These are phyloP conservation scores for Strix aluco DNA, from an alignment of 2,113 vertebrate species.

Conservation along the genomic window DNA sequence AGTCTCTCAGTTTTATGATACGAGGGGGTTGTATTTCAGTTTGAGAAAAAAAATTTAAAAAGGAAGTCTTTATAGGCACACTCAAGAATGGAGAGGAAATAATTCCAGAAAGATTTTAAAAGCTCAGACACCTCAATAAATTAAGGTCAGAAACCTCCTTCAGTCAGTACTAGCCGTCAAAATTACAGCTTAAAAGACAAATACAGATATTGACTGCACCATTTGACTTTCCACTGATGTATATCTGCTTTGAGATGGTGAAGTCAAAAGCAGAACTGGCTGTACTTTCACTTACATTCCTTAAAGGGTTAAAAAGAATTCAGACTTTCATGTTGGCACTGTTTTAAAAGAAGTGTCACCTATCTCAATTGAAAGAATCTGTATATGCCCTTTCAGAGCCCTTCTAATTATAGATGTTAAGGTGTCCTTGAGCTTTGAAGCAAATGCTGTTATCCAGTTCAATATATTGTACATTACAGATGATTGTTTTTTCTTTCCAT, in stretches of 20 bases:
- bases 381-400: neutral
- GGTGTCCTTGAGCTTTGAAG: constrained; percentile 43
- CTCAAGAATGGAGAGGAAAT: neutral
- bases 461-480: neutral
- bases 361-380: neutral
- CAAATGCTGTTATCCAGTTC: neutral
- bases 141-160: neutral
- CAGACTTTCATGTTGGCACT: neutral
- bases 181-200: neutral
- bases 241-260: neutral
- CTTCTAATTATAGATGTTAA: constrained; percentile 24
- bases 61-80: neutral
- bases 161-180: neutral
- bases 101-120: neutral
- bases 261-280: neutral
- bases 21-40: neutral
- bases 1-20: neutral
- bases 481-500: constrained; percentile 9
- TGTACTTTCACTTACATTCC: neutral
- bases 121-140: neutral
- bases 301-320: neutral
- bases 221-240: neutral
- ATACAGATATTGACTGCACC: neutral
- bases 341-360: neutral
- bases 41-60: too few relatives aligned